These are phyloP conservation scores for Montipora sp. DNA, from an alignment of 64 coral and sea anemone genomes.

Conservation along the genomic window DNA sequence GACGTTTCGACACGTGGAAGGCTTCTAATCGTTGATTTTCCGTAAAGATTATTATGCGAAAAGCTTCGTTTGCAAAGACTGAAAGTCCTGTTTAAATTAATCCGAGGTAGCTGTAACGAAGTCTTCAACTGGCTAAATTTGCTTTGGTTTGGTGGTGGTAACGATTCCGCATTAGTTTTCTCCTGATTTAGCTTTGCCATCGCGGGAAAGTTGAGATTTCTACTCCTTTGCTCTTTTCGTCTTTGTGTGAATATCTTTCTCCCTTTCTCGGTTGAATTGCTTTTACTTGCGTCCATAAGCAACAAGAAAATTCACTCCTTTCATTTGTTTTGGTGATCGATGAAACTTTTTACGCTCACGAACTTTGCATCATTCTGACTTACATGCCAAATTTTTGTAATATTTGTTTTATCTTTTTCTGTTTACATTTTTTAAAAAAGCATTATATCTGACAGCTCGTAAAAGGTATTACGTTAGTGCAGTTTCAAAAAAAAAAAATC, in stretches of 20 bases:
- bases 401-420: conserved; percentile 20
- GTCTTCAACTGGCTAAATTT: background rate
- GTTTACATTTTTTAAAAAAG: conserved; percentile 6
- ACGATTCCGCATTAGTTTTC: background rate
- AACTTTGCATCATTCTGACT: background rate
- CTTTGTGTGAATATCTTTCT: background rate
- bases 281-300: conserved; percentile 31
- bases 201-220: background rate
- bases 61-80: conserved; percentile 5
- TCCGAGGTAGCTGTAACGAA: conserved; percentile 3
- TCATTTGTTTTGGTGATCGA: background rate
- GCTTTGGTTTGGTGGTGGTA: background rate
- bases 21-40: background rate
- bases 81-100: conserved; percentile 4
- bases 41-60: conserved; percentile 16
- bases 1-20: background rate
- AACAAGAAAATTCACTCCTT: background rate
- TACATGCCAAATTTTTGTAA: background rate
- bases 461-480: conserved; percentile 10
- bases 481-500: background rate
- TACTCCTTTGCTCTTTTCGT: background rate
- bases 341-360: background rate
- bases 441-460: conserved; percentile 15
- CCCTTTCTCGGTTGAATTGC: background rate
- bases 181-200: background rate